phyloP scores from a whole-genome alignment of 2,797 vertebrate genomes.

The Enteromius fasciolatus region DNA sequence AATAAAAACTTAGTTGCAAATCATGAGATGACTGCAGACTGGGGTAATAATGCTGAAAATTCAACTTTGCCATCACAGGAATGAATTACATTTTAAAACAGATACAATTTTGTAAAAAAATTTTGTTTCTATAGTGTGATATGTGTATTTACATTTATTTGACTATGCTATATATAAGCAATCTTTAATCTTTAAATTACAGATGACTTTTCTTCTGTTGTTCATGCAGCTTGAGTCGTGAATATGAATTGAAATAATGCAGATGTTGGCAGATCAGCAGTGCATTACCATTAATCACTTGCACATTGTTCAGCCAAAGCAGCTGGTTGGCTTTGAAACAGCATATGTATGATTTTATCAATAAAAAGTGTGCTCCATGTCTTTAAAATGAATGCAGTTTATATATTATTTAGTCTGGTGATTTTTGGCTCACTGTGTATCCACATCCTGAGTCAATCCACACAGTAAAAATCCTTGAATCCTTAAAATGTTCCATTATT shows the following conservation, averaged over 20 bases:
- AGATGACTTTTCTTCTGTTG: background rate
- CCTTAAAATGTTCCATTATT: background rate
- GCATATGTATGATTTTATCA: background rate
- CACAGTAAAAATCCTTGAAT: background rate
- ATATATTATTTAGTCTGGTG: background rate
- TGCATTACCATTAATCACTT: conserved; percentile 1
- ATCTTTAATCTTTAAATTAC: background rate
- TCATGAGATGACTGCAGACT: background rate
- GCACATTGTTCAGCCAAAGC: conserved; percentile 13
- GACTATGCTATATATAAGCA: no score
- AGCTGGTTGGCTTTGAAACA: background rate
- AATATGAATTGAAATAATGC: background rate
- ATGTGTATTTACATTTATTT: background rate
- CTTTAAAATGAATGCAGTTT: background rate
- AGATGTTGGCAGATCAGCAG: background rate
- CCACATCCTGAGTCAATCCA: background rate
- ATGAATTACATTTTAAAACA: background rate
- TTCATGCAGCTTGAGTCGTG: background rate
- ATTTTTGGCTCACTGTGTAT: background rate
- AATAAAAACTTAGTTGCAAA: background rate
- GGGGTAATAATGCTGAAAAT: background rate
- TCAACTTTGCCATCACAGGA: background rate
- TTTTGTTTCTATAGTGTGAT: background rate
- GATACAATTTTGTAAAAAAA: no score
- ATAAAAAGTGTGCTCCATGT: background rate